These are phyloP conservation scores for Sialis fuliginosa DNA, from an alignment of 2,888 invertebrate species.

Conservation along the genomic window DNA sequence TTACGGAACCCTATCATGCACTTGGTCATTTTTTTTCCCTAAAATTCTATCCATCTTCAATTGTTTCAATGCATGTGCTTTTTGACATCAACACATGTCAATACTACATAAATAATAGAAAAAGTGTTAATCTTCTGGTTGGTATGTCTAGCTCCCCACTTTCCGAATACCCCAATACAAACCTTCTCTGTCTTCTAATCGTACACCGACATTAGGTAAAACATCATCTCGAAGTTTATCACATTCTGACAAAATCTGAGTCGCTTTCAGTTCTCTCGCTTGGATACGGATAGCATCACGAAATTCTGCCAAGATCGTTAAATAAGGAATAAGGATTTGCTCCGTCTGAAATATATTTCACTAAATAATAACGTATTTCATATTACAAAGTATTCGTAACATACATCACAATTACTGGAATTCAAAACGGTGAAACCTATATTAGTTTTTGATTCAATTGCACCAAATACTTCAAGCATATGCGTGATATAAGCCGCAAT, in stretches of 20 bases:
- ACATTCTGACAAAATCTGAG: constrained; percentile 63
- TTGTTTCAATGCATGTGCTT: too few species aligned
- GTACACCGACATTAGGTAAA: constrained; percentile 80
- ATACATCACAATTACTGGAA: constrained; percentile 9
- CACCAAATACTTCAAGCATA: constrained; percentile 60
- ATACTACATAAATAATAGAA: too few species aligned
- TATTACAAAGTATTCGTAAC: background rate
- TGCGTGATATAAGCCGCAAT: constrained; percentile 74
- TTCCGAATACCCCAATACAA: background rate
- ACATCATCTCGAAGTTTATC: constrained; percentile 74
- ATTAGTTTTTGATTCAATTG: constrained; percentile 42
- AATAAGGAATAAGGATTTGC: constrained; percentile 70
- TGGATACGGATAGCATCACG: constrained; percentile 57
- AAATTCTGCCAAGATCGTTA: constrained; percentile 72
- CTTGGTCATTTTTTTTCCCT: too few species aligned
- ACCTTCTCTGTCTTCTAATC: constrained; percentile 83
- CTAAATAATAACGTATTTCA: background rate
- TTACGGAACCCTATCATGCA: too few species aligned
- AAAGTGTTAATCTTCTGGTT: too few species aligned
- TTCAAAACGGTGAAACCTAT: constrained; percentile 52
- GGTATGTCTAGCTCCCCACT: too few species aligned
- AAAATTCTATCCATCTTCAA: too few species aligned
- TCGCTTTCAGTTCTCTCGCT: constrained; percentile 44
- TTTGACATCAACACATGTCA: too few species aligned
- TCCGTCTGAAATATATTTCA: constrained; percentile 36